These are phyloP conservation scores for Oryzias melastigma DNA, from an alignment of 2,113 vertebrate genomes.

Conservation along the genomic window DNA sequence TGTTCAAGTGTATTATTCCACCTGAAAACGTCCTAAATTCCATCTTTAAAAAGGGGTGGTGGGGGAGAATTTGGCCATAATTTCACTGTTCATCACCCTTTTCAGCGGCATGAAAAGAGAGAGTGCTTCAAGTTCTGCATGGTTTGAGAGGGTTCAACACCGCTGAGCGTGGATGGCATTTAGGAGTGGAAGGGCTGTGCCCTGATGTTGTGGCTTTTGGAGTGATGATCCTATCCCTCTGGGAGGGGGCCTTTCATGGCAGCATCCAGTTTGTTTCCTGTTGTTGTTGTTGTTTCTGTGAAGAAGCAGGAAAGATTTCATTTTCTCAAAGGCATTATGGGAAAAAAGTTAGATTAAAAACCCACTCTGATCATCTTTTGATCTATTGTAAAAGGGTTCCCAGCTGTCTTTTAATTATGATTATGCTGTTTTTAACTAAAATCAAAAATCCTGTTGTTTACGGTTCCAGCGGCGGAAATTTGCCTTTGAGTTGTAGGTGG, in stretches of 20 bases:
- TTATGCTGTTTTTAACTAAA: no score
- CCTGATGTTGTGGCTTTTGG: constrained; percentile 59
- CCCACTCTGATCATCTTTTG: background rate
- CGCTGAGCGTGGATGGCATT: constrained; percentile 62
- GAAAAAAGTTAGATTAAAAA: background rate
- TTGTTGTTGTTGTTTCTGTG: constrained; percentile 37
- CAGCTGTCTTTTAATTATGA: no score
- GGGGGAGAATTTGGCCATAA: constrained; percentile 26
- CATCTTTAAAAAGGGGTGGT: constrained; percentile 18
- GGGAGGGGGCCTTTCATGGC: constrained; percentile 54
- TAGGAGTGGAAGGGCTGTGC: constrained; percentile 57
- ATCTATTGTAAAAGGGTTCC: no score
- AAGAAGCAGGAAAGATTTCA: background rate
- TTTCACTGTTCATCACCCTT: constrained; percentile 50
- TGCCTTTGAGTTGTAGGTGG: no score
- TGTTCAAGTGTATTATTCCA: constrained; percentile 55
- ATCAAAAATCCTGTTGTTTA: no score
- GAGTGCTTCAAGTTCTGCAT: constrained; percentile 63
- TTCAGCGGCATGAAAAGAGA: constrained; percentile 38
- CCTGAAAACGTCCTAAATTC: constrained; percentile 51
- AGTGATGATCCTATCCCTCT: constrained; percentile 45
- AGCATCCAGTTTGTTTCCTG: constrained; percentile 30
- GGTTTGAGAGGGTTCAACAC: constrained; percentile 64
- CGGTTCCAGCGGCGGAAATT: no score
- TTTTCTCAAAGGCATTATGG: background rate